Evolutionary conservation across 2,797 vertebrate species (phyloP), one percentile per base, ranked within the genome.

Genomic region (Falco rusticolus): DNA sequence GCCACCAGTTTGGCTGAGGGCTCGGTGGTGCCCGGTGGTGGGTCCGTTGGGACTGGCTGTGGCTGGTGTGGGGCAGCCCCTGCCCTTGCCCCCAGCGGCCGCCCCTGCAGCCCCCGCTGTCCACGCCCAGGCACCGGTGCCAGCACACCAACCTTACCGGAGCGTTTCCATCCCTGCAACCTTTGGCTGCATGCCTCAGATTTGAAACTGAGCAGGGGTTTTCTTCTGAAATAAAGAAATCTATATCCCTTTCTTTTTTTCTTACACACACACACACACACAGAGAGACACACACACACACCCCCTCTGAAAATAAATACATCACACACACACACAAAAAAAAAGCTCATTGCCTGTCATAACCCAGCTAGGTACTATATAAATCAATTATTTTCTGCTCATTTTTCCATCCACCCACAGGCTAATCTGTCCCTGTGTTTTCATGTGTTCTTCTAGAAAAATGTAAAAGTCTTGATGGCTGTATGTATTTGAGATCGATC

Each of bases 11-110:
- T 34, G 29, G 8, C 28, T 39, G 51, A 18, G 41, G 11, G 14
- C 28, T 71, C 19, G 25, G 15, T 11, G 34, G 16, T 31, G 39
- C 29, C 45, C 39, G 43, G n/a, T 10, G 1, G 17, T 25, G 26
- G 6, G 16, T 64, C 31, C 1, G 0, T 1, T 61, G 75, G 28
- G 13, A 31, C 21, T 11, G 6, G 10, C 28, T 19, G 20, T 22
- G 39, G 21, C 25, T 4, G 9, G 28, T 11, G 20, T 0, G 0
- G 18, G 29, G 20, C 5, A 82, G 21, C 11, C 13, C 8, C 11
- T 13, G 20, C 1, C 3, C 28, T 29, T 33, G 28, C 22, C 16
- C 14, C 51, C 16, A 43, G 26, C 50, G 5, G 5, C 5, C 3
- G 1, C 5, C 18, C 33, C 15, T 31, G 21, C 19, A 57, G 15